Conservation (phyloP, 2,888 invertebrate species). For the Ornithoptera priamus region DNA sequence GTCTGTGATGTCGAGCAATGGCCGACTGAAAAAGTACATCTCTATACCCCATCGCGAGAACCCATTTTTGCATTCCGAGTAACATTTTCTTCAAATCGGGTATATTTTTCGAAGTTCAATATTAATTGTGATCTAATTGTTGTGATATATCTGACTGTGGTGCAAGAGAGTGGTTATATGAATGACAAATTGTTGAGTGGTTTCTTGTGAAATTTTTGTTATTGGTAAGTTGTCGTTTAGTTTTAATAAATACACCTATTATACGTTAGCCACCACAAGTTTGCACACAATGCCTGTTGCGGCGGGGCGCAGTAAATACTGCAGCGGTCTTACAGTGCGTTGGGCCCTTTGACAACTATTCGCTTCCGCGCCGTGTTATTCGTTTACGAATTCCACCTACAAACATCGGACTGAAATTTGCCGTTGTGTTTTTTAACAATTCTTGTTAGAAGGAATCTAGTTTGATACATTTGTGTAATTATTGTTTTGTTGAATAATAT, state of each 20-base stretch:
- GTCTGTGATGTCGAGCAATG: conserved; percentile 43
- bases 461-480: too few relatives aligned
- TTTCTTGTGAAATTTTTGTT: conserved; percentile 56
- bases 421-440: too few relatives aligned
- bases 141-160: conserved; percentile 43
- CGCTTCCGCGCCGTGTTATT: conserved; percentile 8
- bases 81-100: conserved; percentile 39
- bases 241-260: conserved; percentile 30
- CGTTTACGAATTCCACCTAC: conserved; percentile 11
- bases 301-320: conserved; percentile 28
- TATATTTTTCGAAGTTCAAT: conserved; percentile 39
- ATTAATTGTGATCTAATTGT: conserved; percentile 43
- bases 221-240: conserved; percentile 58
- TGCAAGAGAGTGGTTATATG: conserved; percentile 44
- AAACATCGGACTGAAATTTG: conserved; percentile 4
- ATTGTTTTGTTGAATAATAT: too few relatives aligned
- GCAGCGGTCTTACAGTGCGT: conserved; percentile 14
- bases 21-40: conserved; percentile 45
- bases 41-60: conserved; percentile 42
- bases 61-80: conserved; percentile 39
- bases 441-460: too few relatives aligned
- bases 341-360: conserved; percentile 14
- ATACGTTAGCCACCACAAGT: conserved; percentile 32
- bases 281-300: conserved; percentile 35
- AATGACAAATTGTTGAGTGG: conserved; percentile 43